Percentiles rank a stretch among this genome's conserved stretches.
phyloP scores from a whole-genome alignment of 2,113 vertebrate genomes.

The Notechis scutatus region DNA sequence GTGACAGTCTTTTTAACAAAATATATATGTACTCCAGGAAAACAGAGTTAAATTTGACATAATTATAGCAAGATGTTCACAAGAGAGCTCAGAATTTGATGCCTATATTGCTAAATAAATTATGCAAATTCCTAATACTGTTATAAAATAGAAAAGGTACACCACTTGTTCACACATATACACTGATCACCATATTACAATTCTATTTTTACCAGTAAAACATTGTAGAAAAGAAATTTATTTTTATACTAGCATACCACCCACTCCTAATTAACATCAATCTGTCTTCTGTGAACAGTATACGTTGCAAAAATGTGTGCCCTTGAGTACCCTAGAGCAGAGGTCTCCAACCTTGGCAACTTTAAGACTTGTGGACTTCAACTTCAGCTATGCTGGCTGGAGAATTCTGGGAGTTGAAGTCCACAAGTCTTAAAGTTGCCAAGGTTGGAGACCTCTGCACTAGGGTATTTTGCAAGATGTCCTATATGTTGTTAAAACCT shows the following conservation, averaged over 20 bases:
- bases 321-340: conserved; percentile 26
- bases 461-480: conserved; percentile 39
- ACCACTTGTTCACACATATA: conserved; percentile 17
- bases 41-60: conserved; percentile 24
- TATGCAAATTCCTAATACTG: not conserved
- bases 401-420: too few species aligned
- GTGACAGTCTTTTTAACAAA: not conserved
- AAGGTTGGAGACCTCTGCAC: not conserved
- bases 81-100: conserved; percentile 17
- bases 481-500: conserved; percentile 25
- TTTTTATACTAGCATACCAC: conserved; percentile 58
- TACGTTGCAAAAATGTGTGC: conserved; percentile 39
- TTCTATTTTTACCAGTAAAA: conserved; percentile 55
- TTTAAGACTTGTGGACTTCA: too few species aligned
- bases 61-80: conserved; percentile 15
- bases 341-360: too few species aligned
- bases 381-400: too few species aligned
- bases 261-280: conserved; percentile 67
- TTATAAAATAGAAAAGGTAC: conserved; percentile 33
- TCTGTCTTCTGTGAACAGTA: conserved; percentile 52
- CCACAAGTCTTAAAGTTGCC: too few species aligned
- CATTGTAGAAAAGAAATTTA: conserved; percentile 49
- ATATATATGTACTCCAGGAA: conserved; percentile 18
- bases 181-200: conserved; percentile 33
- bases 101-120: conserved; percentile 27